phyloP scores from a whole-genome alignment of 2,888 invertebrate species.

The Drosophila setosimentum region DNA sequence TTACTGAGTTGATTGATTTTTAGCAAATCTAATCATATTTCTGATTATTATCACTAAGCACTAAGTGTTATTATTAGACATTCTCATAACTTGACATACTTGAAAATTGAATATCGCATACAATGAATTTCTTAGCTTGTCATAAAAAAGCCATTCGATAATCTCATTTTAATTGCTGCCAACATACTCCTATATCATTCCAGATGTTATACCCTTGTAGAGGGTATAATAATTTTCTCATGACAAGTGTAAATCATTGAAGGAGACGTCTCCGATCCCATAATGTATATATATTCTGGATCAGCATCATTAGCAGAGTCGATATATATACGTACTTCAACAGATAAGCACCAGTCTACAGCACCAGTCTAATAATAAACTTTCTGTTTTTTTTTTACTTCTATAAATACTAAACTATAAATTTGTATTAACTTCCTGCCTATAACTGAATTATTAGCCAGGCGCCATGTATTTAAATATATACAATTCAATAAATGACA shows the following conservation, averaged over 20 bases:
- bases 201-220: background rate
- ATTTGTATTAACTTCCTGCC: slow-evolving; percentile 5
- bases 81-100: background rate
- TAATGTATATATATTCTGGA: background rate
- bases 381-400: background rate
- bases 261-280: background rate
- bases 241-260: no score
- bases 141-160: background rate
- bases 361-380: no score
- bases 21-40: background rate
- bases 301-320: background rate
- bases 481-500: slow-evolving; percentile 27
- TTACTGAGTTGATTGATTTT: background rate
- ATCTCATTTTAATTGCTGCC: background rate
- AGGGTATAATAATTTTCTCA: no score
- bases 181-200: background rate
- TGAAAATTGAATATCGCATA: background rate
- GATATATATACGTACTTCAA: no score
- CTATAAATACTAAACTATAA: background rate
- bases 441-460: slow-evolving; percentile 1
- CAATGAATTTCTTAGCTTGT: background rate
- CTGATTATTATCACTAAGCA: background rate
- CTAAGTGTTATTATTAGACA: background rate
- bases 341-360: no score
- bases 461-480: slow-evolving; percentile 23